Percentiles rank a stretch among this genome's conserved stretches.
phyloP scores from a whole-genome alignment of 35 echinoderm and acorn worm genomes.

The Nesometra sesokonis region DNA sequence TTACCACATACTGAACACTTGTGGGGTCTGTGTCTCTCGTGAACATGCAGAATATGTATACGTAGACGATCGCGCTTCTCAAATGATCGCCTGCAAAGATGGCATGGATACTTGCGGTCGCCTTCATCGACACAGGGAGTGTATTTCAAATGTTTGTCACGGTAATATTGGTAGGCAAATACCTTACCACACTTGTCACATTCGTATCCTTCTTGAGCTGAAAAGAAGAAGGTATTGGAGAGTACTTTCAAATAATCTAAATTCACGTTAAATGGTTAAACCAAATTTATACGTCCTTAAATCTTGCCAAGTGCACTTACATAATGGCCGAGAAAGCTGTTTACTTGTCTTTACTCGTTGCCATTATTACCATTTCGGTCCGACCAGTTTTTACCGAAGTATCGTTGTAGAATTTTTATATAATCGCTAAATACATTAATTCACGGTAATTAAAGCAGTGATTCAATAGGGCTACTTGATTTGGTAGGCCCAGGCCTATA shows the following conservation, averaged over 20 bases:
- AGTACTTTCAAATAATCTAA: background rate
- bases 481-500: no score
- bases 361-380: background rate
- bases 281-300: background rate
- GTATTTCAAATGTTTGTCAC: constrained; percentile 4
- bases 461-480: no score
- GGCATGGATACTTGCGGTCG: background rate
- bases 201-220: background rate
- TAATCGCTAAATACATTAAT: no score
- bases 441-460: no score
- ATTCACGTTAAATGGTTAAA: no score
- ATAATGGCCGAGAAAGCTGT: background rate
- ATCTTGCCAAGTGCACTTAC: background rate
- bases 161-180: constrained; percentile 5
- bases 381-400: no score
- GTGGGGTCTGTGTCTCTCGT: background rate
- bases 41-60: constrained; percentile 7
- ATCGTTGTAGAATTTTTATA: no score
- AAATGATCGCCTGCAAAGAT: constrained; percentile 1
- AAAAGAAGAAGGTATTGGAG: background rate
- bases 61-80: constrained; percentile 8
- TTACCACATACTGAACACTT: constrained; percentile 3
- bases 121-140: constrained; percentile 3
- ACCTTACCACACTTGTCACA: background rate
- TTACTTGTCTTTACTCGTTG: background rate